Conservation (phyloP, 2,888 invertebrate genomes). For the Brachylomia viminalis region DNA sequence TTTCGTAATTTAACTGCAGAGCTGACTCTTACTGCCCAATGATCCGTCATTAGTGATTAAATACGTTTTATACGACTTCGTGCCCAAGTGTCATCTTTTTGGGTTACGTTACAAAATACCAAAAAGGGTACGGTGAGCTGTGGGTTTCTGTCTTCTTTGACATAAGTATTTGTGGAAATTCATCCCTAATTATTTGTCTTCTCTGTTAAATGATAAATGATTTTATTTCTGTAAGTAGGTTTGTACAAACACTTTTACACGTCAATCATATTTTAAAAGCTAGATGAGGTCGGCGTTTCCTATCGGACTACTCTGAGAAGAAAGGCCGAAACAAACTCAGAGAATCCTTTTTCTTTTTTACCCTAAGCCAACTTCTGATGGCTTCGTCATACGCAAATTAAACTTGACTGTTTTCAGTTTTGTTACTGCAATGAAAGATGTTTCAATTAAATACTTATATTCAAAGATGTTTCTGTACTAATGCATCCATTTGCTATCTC, state of each 20-base stretch:
- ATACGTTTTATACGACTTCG: constrained; percentile 23
- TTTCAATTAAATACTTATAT: constrained; percentile 19
- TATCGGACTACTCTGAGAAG: no score
- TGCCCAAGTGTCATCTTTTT: constrained; percentile 25
- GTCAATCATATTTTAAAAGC: no score
- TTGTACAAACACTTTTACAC: no score
- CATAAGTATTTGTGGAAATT: no score
- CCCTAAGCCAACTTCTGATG: neutral
- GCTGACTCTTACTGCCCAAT: constrained; percentile 25
- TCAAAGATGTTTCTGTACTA: constrained; percentile 23
- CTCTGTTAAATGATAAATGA: no score
- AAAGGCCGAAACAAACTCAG: no score
- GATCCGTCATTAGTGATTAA: constrained; percentile 35
- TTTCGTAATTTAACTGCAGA: constrained; percentile 44
- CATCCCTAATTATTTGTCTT: no score
- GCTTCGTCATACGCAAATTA: neutral
- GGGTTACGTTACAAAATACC: constrained; percentile 16
- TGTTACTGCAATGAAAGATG: constrained; percentile 25
- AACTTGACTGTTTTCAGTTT: neutral
- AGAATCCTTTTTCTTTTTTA: no score
- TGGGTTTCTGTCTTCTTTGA: no score
- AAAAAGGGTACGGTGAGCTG: neutral
- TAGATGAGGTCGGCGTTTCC: no score
- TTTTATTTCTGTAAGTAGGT: no score
- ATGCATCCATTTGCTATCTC: constrained; percentile 50